These are phyloP conservation scores for Osedax fenrisi DNA, from an alignment of 2,888 invertebrate species.

Conservation along the genomic window DNA sequence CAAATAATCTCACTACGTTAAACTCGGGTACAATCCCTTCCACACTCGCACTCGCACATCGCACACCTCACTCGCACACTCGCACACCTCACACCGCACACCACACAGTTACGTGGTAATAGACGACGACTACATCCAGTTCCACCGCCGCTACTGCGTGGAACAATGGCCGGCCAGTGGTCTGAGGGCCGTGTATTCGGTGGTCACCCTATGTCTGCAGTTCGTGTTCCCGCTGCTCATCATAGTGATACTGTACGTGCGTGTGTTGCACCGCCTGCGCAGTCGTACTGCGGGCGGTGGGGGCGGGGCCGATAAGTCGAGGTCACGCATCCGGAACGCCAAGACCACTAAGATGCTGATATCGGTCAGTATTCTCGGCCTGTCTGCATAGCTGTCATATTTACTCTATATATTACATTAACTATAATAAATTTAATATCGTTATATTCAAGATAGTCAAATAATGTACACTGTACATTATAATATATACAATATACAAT, in stretches of 20 bases:
- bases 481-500: too few relatives aligned
- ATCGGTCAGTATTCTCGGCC: too few relatives aligned
- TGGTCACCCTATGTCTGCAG: constrained; percentile 42
- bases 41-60: background rate
- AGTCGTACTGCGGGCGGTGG: constrained; percentile 38
- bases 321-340: constrained; percentile 12
- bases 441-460: too few relatives aligned
- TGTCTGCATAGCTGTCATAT: too few relatives aligned
- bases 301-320: constrained; percentile 34
- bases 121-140: constrained; percentile 37
- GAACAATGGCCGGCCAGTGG: constrained; percentile 42
- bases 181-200: constrained; percentile 40
- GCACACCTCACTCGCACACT: background rate
- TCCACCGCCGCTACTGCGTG: constrained; percentile 39
- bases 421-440: too few relatives aligned
- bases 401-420: too few relatives aligned
- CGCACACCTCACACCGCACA: background rate
- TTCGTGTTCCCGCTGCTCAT: constrained; percentile 43
- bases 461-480: too few relatives aligned
- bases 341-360: constrained; percentile 46
- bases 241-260: constrained; percentile 42
- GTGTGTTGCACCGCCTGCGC: constrained; percentile 42
- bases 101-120: constrained; percentile 32
- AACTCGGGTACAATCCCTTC: too few relatives aligned
- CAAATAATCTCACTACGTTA: too few relatives aligned